Evolutionary conservation across 2,797 vertebrate species (phyloP), one percentile per base, ranked within the genome.

Genomic region (Tangara arthus): DNA sequence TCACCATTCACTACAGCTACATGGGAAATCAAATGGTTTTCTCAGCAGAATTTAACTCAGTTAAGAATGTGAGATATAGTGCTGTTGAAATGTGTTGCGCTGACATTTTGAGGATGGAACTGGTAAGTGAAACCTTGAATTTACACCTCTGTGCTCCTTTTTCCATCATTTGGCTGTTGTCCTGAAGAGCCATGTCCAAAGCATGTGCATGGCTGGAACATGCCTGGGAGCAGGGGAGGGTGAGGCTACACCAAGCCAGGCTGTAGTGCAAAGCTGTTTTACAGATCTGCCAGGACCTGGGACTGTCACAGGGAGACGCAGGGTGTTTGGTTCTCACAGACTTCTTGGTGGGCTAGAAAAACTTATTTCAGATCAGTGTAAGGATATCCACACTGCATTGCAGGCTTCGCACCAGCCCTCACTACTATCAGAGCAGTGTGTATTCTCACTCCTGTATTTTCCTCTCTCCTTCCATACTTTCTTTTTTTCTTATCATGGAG

Each of bases 261-360:
- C 41, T 82, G 17, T 34, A 56, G 53, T 34, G 35, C 20, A 60
- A 39, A 63, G 44, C 6, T 19, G 8, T 20, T 64, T 82, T 55
- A 41, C 35, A 63, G 8, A 53, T 34, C 55, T 84, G 5, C n/a
- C 4, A 4, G n/a, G 44, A 46, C 27, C 9, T 42, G 30, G 20
- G 17, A 46, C n/a, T 64, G 50, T 59, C 55, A 47, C 12, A 18
- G 35, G 27, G 12, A 11, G 1, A 28, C 27, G 34, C 11, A 32
- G n/a, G 8, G 13, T 0, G 0, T 37, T 41, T 50, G 13, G 4
- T 64, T 35, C 59, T 83, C 42, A 21, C 21, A 41, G 15, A 7
- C 6, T 64, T 66, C 14, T 20, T 6, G 21, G 4, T 59, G 37
- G 9, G 21, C 32, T 73, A 27, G 20, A 19, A 63, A 75, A 61